These are phyloP conservation scores for Linepithema humile DNA, from an alignment of 1,140 invertebrate species.

Conservation along the genomic window DNA sequence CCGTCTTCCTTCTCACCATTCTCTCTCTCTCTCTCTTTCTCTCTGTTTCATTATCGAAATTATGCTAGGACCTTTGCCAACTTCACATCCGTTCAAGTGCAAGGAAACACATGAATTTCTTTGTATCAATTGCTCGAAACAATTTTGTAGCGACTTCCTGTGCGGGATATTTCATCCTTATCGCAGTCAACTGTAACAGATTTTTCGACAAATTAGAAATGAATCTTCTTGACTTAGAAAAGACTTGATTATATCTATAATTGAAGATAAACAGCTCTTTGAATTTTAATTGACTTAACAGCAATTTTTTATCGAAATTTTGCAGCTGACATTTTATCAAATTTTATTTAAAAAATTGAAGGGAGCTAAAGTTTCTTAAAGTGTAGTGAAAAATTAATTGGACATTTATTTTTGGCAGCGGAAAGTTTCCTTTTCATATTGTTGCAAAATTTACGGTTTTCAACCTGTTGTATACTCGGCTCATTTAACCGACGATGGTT, in stretches of 20 bases:
- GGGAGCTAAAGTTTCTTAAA: neutral
- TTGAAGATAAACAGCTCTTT: neutral
- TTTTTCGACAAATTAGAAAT: neutral
- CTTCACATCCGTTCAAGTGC: conserved; percentile 14
- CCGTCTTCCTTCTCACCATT: conserved; percentile 9
- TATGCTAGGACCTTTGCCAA: neutral
- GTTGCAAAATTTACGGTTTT: neutral
- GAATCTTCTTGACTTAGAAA: neutral
- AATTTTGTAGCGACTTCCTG: neutral
- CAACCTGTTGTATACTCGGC: neutral
- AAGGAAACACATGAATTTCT: neutral
- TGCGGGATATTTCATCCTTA: neutral
- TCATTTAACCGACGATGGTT: no score
- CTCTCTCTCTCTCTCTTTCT: neutral
- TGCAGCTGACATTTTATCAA: neutral
- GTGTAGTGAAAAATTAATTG: neutral
- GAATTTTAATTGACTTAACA: neutral
- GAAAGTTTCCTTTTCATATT: neutral
- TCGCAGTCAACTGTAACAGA: neutral
- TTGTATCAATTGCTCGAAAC: neutral
- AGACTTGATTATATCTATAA: neutral
- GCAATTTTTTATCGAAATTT: neutral
- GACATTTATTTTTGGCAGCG: neutral
- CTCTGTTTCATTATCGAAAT: neutral
- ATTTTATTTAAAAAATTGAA: neutral